phyloP scores from a whole-genome alignment of 2,797 vertebrate genomes.

The Stomatorhinus walkeri region DNA sequence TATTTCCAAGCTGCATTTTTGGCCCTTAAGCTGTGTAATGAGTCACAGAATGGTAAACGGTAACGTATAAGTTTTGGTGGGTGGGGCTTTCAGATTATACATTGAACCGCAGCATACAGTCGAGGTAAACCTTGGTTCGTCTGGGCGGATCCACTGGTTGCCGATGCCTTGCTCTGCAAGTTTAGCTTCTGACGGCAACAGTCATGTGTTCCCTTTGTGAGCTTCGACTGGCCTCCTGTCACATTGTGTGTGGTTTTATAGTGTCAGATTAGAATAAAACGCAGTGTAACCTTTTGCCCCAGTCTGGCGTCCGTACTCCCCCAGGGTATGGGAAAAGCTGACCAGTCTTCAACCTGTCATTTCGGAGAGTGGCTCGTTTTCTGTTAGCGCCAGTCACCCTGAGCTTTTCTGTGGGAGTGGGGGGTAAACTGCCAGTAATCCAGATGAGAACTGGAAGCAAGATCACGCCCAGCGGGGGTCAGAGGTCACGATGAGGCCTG shows the following conservation, averaged over 20 bases:
- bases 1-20: background rate
- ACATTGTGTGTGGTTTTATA: background rate
- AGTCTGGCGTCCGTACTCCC: background rate
- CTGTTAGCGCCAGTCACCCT: background rate
- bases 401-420: background rate
- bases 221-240: background rate
- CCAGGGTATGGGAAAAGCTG: background rate
- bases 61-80: background rate
- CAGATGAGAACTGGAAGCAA: background rate
- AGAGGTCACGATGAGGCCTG: background rate
- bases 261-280: background rate
- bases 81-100: background rate
- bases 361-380: background rate
- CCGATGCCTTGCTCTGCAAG: background rate
- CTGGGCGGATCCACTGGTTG: background rate
- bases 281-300: background rate
- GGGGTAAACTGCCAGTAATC: background rate
- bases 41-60: background rate
- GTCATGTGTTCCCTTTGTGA: background rate
- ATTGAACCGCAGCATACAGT: background rate
- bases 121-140: background rate
- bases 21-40: background rate
- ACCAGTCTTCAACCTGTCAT: background rate
- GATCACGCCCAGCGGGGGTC: background rate
- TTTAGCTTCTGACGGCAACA: constrained; percentile 10